Base-by-base conservation (phyloP, 2,888 invertebrate species). In the Parnassius smintheus region DNA sequence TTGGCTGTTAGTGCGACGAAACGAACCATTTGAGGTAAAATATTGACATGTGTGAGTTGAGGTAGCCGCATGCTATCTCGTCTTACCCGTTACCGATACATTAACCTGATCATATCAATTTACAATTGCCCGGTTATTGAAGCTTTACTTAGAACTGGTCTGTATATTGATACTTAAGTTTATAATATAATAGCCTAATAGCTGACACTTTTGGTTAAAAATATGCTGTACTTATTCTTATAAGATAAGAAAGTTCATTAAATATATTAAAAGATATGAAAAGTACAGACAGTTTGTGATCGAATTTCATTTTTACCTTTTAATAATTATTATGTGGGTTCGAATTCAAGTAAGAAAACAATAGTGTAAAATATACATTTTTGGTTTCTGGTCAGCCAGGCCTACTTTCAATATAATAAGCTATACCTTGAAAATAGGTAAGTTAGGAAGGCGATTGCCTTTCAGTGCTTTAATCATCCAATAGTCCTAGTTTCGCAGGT, bases 71-170 rank as follows among this genome's bases (percentile, higher is more conserved):
- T 71, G 66, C 66, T 65, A 78, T 79, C 77, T 90, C 85, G 72
- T 58, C 75, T 89, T 86, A 87, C 88, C 68, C 74, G 88, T 80
- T 81, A 85, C 79, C 79, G 86, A 88, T 88, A 88, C 83, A 85
- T 88, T 88, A 82, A 83, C 85, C 83, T 78, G 77, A 80, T 77
- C 79, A 81, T 84, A 88, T 90, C 87, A 72, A 67, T 75, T 89
- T 89, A 85, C 88, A 75, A 78, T 79, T 80, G 80, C 73, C 75
- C 75, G 71, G 75, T 80, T 77, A 72, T 76, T 72, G 79, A 81
- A 84, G 81, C 78, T 85, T 86, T 77, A 83, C 79, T 78, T 67
- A 63, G 58, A 60, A 66, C 65, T 56, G 52, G 59, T 53, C 56
- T 45, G 62, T 65, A 59, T 13, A 48, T 57, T 55, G 59, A 46